Base-by-base conservation (phyloP, 2,797 vertebrate genomes). In the Chelon labrosus region DNA sequence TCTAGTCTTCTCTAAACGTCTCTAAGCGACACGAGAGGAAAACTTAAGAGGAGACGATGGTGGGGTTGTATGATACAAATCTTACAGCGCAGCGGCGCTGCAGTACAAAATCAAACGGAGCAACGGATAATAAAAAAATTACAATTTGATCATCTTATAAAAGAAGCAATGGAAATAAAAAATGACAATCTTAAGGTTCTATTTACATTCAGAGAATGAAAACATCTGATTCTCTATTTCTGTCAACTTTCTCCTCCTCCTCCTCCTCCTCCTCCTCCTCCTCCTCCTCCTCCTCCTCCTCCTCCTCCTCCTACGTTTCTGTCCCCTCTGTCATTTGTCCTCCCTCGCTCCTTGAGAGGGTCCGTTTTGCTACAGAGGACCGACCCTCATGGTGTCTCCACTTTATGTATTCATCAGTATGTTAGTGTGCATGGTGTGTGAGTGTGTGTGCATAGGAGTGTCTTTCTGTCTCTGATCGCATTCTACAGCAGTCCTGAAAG, bases 161-260 rank as follows among this genome's bases (percentile, higher is more conserved):
- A 90, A 90, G 54, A 90, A 89, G 75, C 77, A 41, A 67, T 79
- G 61, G 59, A 79, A 88, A 85, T 42, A 80, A 84, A 80, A 84
- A 89, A 79, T 5, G 71, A 88, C 88, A 90, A 89, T 90, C 85
- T 86, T 64, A 63, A 88, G 68, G 73, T 90, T 89, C 46, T 91
- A 91, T 93, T 88, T 92, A 93, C 91, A 93, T 91, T 92, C 90
- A 89, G 85, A 89, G 87, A 90, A 71, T 66, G 85, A 89, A 85
- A 90, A 71, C 68, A 6, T 67, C 62, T 22, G 54, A 25, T 85
- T 84, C 85, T 85, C 78, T 37, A 56, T 65, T 54, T 66, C 54
- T 65, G 69, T 68, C 27, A 37, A 9, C 19, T 46, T 73, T 10
- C 58, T 64, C 52, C 8, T 46, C n/a, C 3, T 38, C n/a, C 17